A percentile compares a stretch with the other conserved stretches of the same genome.
Conservation (phyloP, 2,113 vertebrate genomes). For the Alosa alosa region DNA sequence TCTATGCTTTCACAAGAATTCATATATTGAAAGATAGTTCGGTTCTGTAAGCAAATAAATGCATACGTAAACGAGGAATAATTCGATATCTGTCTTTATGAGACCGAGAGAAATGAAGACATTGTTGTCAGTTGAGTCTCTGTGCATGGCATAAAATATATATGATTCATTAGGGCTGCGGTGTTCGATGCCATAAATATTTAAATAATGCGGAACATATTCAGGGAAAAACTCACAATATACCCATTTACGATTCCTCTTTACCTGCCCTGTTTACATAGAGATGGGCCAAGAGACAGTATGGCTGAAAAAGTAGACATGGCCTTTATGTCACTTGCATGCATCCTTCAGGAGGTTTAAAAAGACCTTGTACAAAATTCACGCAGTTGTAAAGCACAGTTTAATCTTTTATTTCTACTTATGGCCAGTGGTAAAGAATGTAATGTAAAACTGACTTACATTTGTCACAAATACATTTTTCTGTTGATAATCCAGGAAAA, state of each 20-base stretch:
- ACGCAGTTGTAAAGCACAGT: not conserved
- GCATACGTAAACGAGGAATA: not conserved
- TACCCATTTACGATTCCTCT: not conserved
- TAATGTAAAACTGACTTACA: not conserved
- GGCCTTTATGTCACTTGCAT: not conserved
- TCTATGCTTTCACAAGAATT: not conserved
- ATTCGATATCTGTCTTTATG: not conserved
- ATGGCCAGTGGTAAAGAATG: not conserved
- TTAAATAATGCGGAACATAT: conserved; percentile 11
- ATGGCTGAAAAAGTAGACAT: not conserved
- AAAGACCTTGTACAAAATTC: not conserved
- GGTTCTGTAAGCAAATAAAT: not conserved
- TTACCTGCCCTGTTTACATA: not conserved
- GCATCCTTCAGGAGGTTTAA: not conserved
- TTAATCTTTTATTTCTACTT: not conserved
- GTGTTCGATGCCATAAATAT: conserved; percentile 15
- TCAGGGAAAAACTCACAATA: not conserved
- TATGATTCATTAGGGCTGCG: conserved; percentile 16
- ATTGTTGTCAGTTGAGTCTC: not conserved
- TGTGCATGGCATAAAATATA: conserved; percentile 14
- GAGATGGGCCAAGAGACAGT: not conserved
- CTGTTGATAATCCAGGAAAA: not conserved
- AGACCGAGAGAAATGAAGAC: not conserved
- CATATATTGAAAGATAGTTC: not conserved
- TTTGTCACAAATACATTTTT: too few relatives aligned